Evolutionary conservation across 2,888 invertebrate species (phyloP), one percentile per base, ranked within the genome.

Genomic region (Mesoligia furuncula): DNA sequence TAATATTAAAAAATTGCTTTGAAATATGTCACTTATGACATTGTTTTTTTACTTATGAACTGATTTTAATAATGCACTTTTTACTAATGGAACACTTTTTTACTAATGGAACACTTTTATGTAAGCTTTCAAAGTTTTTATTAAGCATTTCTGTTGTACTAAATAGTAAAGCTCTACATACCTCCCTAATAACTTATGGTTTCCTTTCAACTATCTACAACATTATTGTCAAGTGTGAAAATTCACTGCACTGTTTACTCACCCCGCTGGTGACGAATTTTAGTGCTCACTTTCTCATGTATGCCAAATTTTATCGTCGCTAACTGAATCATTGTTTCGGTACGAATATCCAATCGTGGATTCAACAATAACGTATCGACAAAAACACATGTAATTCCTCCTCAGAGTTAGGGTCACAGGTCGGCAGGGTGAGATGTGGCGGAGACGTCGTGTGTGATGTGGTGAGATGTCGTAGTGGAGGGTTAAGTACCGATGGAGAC

Each of bases 251-350:
- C 96, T 95, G 94, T 95, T 93, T 96, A 96, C 96, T 96, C 96
- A 96, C 96, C 97, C 93, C 95, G 94, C 89, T 90, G 94, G 92
- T 92, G 94, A 91, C 94, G 94, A 91, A 92, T 91, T 95, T 95
- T 96, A 95, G 94, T 95, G 95, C 94, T 94, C 95, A 96, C 96
- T 96, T 96, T 97, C 94, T 95, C 95, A 91, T 95, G 97, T 94
- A 97, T 97, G 96, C 97, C 97, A 95, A 97, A 97, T 97, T 97
- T 97, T 92, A 97, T 97, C 92, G 97, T 97, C 94, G 97, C 97
- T 96, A 97, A 97, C 96, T 97, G 97, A 97, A 97, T 97, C 97
- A 97, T 97, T 88, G 85, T 95, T 94, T 97, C 88, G 90, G 86
- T 88, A 88, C 87, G 85, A 88, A 80, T 87, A 85, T 89, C 87